phyloP scores from a whole-genome alignment of 2,888 invertebrate species.

The Julus scandinavius region DNA sequence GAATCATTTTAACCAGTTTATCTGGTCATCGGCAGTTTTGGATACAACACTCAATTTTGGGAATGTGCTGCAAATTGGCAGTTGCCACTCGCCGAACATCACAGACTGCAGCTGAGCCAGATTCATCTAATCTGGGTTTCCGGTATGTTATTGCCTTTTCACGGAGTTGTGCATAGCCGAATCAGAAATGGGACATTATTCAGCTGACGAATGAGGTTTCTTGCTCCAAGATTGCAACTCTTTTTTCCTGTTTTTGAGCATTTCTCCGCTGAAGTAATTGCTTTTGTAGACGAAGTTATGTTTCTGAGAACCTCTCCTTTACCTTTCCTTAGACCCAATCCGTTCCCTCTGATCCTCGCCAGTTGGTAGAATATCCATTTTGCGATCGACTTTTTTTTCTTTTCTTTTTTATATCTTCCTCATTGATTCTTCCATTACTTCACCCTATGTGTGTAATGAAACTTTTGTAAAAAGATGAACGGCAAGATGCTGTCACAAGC shows the following conservation, averaged over 20 bases:
- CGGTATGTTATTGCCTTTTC: slow-evolving; percentile 1
- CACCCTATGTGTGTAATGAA: background rate
- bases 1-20: background rate
- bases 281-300: background rate
- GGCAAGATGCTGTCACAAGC: background rate
- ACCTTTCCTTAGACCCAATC: background rate
- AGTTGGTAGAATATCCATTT: background rate
- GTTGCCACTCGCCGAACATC: background rate
- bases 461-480: background rate
- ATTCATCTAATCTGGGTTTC: too few species aligned
- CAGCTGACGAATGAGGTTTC: background rate
- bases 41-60: too few species aligned
- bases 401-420: background rate
- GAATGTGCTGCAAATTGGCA: background rate
- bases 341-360: background rate
- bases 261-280: background rate
- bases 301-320: background rate
- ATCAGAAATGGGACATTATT: background rate
- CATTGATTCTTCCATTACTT: background rate
- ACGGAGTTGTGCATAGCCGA: background rate
- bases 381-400: background rate
- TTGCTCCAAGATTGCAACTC: background rate
- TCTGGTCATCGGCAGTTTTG: background rate
- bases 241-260: background rate
- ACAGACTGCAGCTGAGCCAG: background rate